Conservation (phyloP, 2,797 vertebrate genomes). For the Tragelaphus eurycerus region DNA sequence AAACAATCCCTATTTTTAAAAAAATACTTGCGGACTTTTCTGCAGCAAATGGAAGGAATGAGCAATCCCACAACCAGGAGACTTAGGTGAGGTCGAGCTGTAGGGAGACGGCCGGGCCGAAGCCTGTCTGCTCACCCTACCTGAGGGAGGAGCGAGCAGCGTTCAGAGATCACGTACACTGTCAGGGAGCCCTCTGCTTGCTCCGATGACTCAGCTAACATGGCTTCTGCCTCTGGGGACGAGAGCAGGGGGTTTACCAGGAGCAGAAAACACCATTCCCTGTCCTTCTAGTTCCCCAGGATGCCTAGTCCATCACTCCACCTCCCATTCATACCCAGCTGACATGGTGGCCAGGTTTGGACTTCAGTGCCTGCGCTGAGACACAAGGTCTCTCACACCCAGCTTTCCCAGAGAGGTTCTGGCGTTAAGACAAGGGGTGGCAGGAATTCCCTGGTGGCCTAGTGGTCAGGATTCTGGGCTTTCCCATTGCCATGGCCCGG, state of each 20-base stretch:
- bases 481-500: background rate
- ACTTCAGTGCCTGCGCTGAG: background rate
- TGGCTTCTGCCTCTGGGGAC: conserved; percentile 87
- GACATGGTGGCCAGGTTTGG: background rate
- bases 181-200: conserved; percentile 88
- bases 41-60: background rate
- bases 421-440: background rate
- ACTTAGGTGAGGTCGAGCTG: background rate
- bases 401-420: background rate
- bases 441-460: background rate
- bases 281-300: background rate
- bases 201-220: conserved; percentile 85
- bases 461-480: background rate
- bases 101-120: background rate
- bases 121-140: conserved; percentile 77
- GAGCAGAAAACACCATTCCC: background rate
- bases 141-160: conserved; percentile 88
- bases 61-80: background rate
- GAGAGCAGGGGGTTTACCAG: background rate
- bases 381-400: background rate
- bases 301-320: background rate
- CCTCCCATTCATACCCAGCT: background rate
- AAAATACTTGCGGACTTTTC: background rate
- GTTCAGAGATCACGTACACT: conserved; percentile 90
- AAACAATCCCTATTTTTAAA: background rate